phyloP scores from a whole-genome alignment of 2,888 invertebrate species.

The Periphyllus acericola region DNA sequence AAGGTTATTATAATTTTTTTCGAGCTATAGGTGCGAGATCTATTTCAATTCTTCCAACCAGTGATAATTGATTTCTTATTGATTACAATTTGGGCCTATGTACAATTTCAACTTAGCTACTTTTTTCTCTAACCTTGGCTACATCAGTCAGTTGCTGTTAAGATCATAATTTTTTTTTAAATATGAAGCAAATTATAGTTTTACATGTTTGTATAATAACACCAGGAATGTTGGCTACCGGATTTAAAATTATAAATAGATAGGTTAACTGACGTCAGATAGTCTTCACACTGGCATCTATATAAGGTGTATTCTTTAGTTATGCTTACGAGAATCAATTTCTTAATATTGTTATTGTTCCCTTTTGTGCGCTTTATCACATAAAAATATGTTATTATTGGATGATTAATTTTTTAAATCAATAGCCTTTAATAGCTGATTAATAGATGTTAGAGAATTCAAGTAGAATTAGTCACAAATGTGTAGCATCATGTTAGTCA shows the following conservation, averaged over 20 bases:
- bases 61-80: not conserved
- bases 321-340: not conserved
- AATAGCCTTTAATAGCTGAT: not conserved
- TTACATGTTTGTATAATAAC: slow-evolving; percentile 35
- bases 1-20: not conserved
- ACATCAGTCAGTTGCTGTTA: not conserved
- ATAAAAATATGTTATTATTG: not conserved
- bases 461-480: not conserved
- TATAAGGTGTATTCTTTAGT: slow-evolving; percentile 47
- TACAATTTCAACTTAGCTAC: not conserved
- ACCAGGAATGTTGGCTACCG: slow-evolving; percentile 60
- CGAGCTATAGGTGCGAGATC: too few relatives aligned
- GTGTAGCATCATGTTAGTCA: not conserved
- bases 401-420: not conserved
- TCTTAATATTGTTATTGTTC: slow-evolving; percentile 21
- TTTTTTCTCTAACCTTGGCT: not conserved
- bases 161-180: not conserved
- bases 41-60: too few relatives aligned
- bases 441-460: slow-evolving; percentile 2
- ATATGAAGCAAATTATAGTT: slow-evolving; percentile 16
- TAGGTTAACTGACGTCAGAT: slow-evolving; percentile 57
- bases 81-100: not conserved
- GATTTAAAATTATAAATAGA: slow-evolving; percentile 61
- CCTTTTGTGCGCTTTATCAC: not conserved
- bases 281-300: slow-evolving; percentile 10